phyloP scores from a whole-genome alignment of 2,113 vertebrate species.

The Guaruba guarouba region DNA sequence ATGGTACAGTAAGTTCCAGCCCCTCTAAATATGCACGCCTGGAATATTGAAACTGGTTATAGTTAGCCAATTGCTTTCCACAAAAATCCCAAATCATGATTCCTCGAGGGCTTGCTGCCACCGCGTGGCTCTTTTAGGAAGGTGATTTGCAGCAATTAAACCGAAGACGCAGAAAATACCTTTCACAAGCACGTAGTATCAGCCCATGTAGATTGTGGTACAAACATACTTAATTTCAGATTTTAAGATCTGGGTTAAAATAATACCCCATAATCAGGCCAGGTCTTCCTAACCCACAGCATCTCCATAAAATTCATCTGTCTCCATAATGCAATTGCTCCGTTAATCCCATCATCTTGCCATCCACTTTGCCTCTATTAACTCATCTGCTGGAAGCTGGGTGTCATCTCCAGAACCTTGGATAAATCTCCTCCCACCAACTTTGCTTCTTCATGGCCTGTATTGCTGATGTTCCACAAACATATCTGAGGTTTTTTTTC shows the following conservation, averaged over 20 bases:
- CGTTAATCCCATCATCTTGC: background rate
- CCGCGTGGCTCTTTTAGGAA: slow-evolving; percentile 43
- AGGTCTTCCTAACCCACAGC: background rate
- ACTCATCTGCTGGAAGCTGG: background rate
- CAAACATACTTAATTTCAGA: background rate
- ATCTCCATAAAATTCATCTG: background rate
- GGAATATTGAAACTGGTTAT: background rate
- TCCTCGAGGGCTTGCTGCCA: slow-evolving; percentile 68
- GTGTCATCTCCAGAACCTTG: background rate
- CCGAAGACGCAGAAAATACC: background rate
- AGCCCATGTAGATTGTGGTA: background rate
- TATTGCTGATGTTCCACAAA: background rate
- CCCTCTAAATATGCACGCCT: background rate
- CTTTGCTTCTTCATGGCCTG: background rate
- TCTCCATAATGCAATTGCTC: background rate
- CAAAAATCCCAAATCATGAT: background rate
- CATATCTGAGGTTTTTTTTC: background rate
- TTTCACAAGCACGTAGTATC: background rate
- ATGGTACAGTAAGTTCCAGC: background rate
- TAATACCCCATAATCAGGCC: background rate
- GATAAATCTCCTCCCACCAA: background rate
- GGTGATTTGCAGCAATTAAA: background rate
- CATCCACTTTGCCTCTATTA: background rate
- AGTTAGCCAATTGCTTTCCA: background rate
- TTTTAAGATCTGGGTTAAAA: background rate